phyloP scores from a whole-genome alignment of 2,888 invertebrate species.

The Imbricaverruca yamaguchii region DNA sequence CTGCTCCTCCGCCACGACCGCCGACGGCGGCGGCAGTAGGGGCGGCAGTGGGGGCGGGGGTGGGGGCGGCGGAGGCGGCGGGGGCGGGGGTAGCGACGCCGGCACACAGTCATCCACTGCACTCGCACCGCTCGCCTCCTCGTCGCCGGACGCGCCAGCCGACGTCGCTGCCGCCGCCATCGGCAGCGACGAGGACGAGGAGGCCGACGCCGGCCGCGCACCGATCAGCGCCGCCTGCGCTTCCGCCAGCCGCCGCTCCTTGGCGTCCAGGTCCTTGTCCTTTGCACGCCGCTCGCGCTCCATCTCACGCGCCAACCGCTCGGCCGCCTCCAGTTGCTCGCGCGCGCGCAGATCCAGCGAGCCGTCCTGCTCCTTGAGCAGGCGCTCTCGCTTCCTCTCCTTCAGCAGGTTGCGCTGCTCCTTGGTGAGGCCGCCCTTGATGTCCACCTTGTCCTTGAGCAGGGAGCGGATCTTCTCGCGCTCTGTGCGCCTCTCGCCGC shows the following conservation, averaged over 20 bases:
- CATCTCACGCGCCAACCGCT: conserved; percentile 23
- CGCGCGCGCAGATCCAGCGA: conserved; percentile 22
- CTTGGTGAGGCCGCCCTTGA: conserved; percentile 35
- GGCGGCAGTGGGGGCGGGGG: neutral
- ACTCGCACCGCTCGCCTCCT: neutral
- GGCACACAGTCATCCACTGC: neutral
- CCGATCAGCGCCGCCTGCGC: conserved; percentile 19
- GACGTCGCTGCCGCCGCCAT: neutral
- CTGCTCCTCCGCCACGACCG: neutral
- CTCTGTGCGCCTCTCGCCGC: conserved; percentile 24
- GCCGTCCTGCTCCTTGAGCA: conserved; percentile 28
- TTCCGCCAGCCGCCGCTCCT: conserved; percentile 25
- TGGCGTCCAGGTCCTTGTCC: conserved; percentile 29
- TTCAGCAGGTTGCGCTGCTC: conserved; percentile 38
- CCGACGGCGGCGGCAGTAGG: neutral
- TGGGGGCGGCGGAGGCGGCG: neutral
- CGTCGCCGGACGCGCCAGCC: neutral
- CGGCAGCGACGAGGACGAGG: neutral
- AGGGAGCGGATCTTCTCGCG: conserved; percentile 23
- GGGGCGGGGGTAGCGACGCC: neutral
- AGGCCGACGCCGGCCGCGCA: neutral
- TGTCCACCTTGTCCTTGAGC: conserved; percentile 31
- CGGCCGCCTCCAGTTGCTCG: conserved; percentile 26
- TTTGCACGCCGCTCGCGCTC: conserved; percentile 22
- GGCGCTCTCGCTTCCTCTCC: conserved; percentile 38